Base-by-base conservation (phyloP, 2,888 invertebrate species). In the Proisotoma minuta region DNA sequence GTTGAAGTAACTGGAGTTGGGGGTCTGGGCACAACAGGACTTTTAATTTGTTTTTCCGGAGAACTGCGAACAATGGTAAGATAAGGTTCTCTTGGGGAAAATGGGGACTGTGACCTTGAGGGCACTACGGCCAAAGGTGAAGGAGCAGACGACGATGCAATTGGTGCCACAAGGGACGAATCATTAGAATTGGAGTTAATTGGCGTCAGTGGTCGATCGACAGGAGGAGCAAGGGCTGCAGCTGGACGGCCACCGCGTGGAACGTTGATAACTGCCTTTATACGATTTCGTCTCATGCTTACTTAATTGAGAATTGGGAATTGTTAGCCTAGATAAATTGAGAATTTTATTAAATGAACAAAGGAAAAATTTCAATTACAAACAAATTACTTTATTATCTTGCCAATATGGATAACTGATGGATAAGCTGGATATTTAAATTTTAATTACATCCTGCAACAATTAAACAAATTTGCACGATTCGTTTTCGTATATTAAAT, bases 271-370 rank as follows among this genome's bases (percentile, higher is more conserved):
- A 69, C 63, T 15, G 68, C 69, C 48, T 71, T 71, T 24, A 69
- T 71, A 60, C 69, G 57, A 66, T 69, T 71, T 3, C 71, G 67
- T 20, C 71, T 61, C 48, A 66, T 68, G 24, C 68, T 68, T 68
- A 65, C 59, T 47, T 40, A n/a, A n/a, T n/a, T n/a, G n/a, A n/a
- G n/a, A n/a, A n/a, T n/a, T n/a, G n/a, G n/a, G n/a, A n/a, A n/a
- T n/a, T n/a, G n/a, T n/a, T n/a, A n/a, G n/a, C n/a, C n/a, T n/a
- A n/a, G n/a, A n/a, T n/a, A n/a, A n/a, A n/a, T n/a, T n/a, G n/a
- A n/a, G n/a, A n/a, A n/a, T 34, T 34, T 34, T 34, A 15, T 34
- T 34, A 34, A 34, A 34, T 15, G 34, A 10, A 10, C 34, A 34
- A 34, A 10, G 34, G 8, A 34, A 8, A 34, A 34, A 34, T 34